Evolutionary conservation across 2,797 vertebrate genomes (phyloP).

Genomic region (Alouatta caraya): DNA sequence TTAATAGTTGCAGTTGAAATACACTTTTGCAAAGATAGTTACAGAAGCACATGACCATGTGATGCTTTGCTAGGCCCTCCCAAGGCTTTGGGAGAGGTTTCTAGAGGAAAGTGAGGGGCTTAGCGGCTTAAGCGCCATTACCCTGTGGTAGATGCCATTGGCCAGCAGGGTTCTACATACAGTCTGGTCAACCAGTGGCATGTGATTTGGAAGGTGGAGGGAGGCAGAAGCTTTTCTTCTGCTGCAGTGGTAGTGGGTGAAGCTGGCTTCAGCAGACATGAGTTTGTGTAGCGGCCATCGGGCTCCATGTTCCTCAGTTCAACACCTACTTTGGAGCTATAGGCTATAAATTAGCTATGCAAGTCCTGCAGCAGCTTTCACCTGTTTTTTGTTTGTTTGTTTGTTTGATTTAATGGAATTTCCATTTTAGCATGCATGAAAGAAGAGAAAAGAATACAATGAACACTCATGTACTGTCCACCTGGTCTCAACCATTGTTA

Average conservation of each 20-base stretch:
- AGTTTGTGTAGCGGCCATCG: background rate
- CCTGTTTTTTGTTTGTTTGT: background rate
- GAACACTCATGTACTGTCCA: background rate
- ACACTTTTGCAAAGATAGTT: background rate
- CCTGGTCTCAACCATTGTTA: background rate
- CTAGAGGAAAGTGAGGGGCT: background rate
- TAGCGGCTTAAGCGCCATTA: background rate
- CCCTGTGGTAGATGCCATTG: background rate
- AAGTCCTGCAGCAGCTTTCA: background rate
- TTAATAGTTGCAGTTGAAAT: background rate
- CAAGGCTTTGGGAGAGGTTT: background rate
- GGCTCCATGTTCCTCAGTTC: background rate
- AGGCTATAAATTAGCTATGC: background rate
- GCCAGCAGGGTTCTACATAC: background rate
- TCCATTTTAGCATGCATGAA: conserved; percentile 28
- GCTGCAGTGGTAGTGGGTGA: background rate
- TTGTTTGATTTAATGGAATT: background rate
- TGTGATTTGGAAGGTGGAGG: background rate
- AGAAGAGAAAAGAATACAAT: background rate
- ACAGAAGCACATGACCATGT: background rate
- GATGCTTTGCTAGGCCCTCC: background rate
- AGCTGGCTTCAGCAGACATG: background rate
- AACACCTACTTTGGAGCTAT: background rate
- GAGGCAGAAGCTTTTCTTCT: background rate
- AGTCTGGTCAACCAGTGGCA: background rate